These are phyloP conservation scores for Eubasilissa splendida DNA, from an alignment of 2,888 invertebrate species.

Conservation along the genomic window DNA sequence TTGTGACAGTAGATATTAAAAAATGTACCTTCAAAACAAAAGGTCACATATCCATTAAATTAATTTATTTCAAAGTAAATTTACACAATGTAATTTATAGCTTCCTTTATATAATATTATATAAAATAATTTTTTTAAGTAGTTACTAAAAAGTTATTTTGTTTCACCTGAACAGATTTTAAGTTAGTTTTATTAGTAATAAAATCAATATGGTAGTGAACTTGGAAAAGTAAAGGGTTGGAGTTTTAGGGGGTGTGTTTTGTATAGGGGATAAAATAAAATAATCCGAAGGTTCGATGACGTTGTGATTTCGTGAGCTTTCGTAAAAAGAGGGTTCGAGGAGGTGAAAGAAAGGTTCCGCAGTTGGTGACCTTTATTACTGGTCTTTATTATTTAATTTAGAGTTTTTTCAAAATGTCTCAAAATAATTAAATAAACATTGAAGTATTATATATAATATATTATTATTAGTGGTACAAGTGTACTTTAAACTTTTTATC, in stretches of 20 bases:
- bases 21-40: no score
- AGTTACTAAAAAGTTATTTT: no score
- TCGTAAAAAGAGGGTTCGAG: slow-evolving; percentile 23
- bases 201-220: slow-evolving; percentile 24
- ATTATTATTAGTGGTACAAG: no score
- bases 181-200: slow-evolving; percentile 10
- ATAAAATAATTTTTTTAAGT: no score
- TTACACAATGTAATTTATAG: no score
- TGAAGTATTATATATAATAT: background rate
- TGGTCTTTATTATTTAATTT: no score
- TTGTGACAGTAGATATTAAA: no score
- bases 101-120: no score
- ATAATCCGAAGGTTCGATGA: slow-evolving; percentile 35
- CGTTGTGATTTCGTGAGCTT: slow-evolving; percentile 25
- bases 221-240: slow-evolving; percentile 17
- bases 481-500: background rate
- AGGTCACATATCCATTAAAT: no score
- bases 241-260: slow-evolving; percentile 7
- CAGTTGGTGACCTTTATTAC: background rate
- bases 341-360: background rate
- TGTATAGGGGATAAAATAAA: slow-evolving; percentile 32
- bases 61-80: no score
- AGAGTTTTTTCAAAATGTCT: no score
- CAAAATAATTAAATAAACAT: background rate
- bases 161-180: no score